Percentiles rank a stretch among this genome's conserved stretches.
phyloP scores from a whole-genome alignment of 2,888 invertebrate genomes.

The Auanema freiburgensis region DNA sequence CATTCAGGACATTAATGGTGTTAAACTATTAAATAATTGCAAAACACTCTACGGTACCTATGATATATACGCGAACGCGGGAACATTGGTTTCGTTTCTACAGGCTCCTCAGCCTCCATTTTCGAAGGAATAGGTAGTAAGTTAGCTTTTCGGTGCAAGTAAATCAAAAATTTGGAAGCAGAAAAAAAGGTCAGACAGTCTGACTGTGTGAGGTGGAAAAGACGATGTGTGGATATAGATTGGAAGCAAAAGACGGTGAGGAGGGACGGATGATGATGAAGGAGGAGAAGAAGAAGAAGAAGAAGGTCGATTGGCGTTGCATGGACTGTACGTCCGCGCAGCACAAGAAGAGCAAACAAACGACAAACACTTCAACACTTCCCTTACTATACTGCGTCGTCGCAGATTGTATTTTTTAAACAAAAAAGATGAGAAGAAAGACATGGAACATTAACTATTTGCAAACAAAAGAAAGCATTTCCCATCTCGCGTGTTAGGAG shows the following conservation, averaged over 20 bases:
- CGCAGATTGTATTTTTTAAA: not conserved
- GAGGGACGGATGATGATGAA: conserved; percentile 11
- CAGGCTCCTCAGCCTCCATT: conserved; percentile 14
- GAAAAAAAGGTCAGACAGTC: too few relatives aligned
- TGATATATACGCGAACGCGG: conserved; percentile 37
- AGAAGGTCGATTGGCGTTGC: conserved; percentile 10
- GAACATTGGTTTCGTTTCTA: conserved; percentile 32
- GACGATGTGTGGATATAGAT: too few relatives aligned
- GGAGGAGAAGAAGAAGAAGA: conserved; percentile 6
- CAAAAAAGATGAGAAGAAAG: not conserved
- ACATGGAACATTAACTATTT: not conserved
- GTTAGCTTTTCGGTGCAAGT: too few relatives aligned
- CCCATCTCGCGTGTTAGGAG: conserved; percentile 4
- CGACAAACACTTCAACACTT: conserved; percentile 21
- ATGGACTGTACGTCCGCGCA: conserved; percentile 8
- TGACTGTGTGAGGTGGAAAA: too few relatives aligned
- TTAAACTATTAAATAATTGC: not conserved
- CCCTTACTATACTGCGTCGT: conserved; percentile 15
- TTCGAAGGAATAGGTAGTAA: too few relatives aligned
- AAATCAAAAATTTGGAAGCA: too few relatives aligned
- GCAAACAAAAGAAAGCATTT: conserved; percentile 7
- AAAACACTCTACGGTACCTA: conserved; percentile 18
- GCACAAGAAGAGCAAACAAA: conserved; percentile 17
- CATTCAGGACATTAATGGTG: conserved; percentile 6
- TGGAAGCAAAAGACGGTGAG: conserved; percentile 4